Evolutionary conservation across 2,888 invertebrate genomes (phyloP).

Genomic region (Dryadula phaetusa): DNA sequence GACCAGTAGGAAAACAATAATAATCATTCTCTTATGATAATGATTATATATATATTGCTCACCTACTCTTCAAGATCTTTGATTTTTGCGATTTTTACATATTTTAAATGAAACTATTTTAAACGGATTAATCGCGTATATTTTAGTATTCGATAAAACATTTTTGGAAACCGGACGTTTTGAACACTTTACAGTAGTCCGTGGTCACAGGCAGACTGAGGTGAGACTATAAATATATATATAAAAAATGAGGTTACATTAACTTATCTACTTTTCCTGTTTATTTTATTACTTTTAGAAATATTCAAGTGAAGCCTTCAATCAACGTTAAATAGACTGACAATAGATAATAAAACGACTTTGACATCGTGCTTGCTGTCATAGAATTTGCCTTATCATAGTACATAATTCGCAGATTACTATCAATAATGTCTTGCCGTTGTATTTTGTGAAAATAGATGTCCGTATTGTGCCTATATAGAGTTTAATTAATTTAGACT

Average conservation of each 20-base stretch:
- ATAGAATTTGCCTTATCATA: constrained; percentile 11
- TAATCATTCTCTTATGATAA: too few relatives aligned
- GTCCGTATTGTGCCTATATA: not conserved
- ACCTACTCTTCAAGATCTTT: too few relatives aligned
- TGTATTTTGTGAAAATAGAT: not conserved
- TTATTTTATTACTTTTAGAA: constrained; percentile 10
- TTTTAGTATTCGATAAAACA: too few relatives aligned
- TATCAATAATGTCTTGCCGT: constrained; percentile 10
- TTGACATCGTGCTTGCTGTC: constrained; percentile 13
- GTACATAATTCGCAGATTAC: constrained; percentile 15
- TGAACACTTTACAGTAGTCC: too few relatives aligned
- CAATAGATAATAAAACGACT: constrained; percentile 18
- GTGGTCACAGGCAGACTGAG: too few relatives aligned
- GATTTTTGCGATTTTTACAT: too few relatives aligned
- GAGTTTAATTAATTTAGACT: not conserved
- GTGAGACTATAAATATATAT: not conserved
- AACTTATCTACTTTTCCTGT: constrained; percentile 9
- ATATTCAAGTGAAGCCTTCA: constrained; percentile 12
- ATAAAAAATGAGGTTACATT: not conserved
- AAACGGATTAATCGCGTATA: too few relatives aligned
- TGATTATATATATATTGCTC: too few relatives aligned
- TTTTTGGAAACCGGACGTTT: too few relatives aligned
- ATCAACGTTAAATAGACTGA: constrained; percentile 2
- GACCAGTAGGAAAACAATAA: too few relatives aligned
- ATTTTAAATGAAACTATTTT: too few relatives aligned